Evolutionary conservation across 1,140 invertebrate species (phyloP).

Genomic region (Orchestia grillus): DNA sequence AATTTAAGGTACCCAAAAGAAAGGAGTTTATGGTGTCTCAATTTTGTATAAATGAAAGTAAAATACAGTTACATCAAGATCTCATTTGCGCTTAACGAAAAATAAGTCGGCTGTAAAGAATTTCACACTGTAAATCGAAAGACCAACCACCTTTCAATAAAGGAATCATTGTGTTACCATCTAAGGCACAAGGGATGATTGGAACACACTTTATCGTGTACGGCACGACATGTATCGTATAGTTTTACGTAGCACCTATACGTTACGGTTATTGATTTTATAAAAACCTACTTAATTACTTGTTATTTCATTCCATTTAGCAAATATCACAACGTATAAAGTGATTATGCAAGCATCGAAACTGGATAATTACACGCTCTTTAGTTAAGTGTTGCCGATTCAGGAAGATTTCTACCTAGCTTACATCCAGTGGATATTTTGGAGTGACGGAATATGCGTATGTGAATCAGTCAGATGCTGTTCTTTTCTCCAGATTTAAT

Average conservation of each 20-base stretch:
- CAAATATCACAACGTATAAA: not conserved
- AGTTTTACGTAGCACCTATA: not conserved
- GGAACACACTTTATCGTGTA: not conserved
- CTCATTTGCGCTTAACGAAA: not conserved
- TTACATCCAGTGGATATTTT: not conserved
- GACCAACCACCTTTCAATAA: not conserved
- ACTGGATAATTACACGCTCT: not conserved
- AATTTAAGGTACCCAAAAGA: not conserved
- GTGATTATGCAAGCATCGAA: not conserved
- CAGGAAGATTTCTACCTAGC: not conserved
- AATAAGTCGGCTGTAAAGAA: not conserved
- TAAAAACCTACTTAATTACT: not conserved
- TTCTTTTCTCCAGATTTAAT: not conserved
- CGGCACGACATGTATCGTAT: not conserved
- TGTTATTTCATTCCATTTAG: not conserved
- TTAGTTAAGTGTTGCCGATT: no score
- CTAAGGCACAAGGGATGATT: not conserved
- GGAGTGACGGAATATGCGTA: not conserved
- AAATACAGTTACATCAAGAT: no score
- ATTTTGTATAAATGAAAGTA: not conserved
- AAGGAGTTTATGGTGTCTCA: not conserved
- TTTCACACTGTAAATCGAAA: not conserved
- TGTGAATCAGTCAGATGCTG: not conserved
- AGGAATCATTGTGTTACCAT: not conserved
- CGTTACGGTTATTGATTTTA: not conserved